These are phyloP conservation scores for Pasiphila rectangulata DNA, from an alignment of 2,888 invertebrate species.

Conservation along the genomic window DNA sequence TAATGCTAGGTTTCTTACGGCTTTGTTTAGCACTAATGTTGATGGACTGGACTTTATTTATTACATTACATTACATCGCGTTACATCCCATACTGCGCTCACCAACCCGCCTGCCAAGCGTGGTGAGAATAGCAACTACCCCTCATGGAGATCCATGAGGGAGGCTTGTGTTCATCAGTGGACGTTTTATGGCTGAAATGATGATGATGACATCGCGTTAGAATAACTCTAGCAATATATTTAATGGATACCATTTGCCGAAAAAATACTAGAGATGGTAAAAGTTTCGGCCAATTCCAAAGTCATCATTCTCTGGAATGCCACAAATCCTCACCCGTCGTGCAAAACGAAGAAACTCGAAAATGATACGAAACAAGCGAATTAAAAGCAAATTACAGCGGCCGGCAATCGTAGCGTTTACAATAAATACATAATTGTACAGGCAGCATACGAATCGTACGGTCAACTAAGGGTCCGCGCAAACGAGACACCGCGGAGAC, in stretches of 20 bases:
- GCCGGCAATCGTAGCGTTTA: conserved; percentile 78
- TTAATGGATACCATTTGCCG: not conserved
- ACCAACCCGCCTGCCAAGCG: no score
- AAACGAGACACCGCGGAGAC: not conserved
- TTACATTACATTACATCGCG: no score
- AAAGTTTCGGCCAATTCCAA: conserved; percentile 12
- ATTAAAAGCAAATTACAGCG: conserved; percentile 80
- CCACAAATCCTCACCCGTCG: conserved; percentile 58
- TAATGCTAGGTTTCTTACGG: no score
- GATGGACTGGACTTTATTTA: no score
- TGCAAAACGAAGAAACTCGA: conserved; percentile 72
- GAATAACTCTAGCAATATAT: no score
- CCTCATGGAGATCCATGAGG: no score
- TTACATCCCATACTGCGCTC: no score
- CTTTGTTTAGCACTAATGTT: no score
- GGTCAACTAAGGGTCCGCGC: conserved; percentile 1
- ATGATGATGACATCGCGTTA: no score
- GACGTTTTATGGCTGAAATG: no score
- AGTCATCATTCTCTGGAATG: conserved; percentile 36
- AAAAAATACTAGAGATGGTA: not conserved
- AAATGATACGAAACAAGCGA: conserved; percentile 78
- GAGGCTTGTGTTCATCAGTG: no score
- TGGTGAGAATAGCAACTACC: no score
- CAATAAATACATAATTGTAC: conserved; percentile 82
- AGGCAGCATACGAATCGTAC: conserved; percentile 60